Evolutionary conservation across 2,888 invertebrate species (phyloP).

Genomic region (Nysson spinosus): DNA sequence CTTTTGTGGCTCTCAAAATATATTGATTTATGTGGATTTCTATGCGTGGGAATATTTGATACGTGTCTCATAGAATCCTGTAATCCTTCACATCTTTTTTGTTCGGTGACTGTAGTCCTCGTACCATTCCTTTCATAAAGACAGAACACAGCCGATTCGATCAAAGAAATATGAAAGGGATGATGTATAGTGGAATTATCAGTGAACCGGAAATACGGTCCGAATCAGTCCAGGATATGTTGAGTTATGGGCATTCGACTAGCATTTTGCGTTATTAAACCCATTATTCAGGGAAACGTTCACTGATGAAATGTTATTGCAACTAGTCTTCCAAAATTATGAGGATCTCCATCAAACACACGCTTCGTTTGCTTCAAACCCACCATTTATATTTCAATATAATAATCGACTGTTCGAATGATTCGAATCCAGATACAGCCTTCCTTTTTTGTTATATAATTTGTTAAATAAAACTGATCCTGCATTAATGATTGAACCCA

Average conservation of each 20-base stretch:
- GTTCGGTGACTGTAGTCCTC: neutral
- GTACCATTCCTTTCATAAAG: constrained; percentile 5
- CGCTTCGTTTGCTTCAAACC: too few relatives aligned
- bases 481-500: too few relatives aligned
- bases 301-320: constrained; percentile 20
- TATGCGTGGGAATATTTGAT: neutral
- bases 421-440: too few relatives aligned
- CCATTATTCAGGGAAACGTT: constrained; percentile 47
- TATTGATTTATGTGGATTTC: too few relatives aligned
- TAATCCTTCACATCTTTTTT: too few relatives aligned
- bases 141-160: constrained; percentile 6
- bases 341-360: constrained; percentile 8
- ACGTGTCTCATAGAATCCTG: neutral
- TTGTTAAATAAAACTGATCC: too few relatives aligned
- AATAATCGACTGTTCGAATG: too few relatives aligned
- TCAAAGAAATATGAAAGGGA: constrained; percentile 21
- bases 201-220: constrained; percentile 29
- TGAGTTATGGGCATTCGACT: constrained; percentile 44
- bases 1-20: too few relatives aligned
- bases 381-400: too few relatives aligned
- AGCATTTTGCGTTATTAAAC: constrained; percentile 44
- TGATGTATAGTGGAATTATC: constrained; percentile 42
- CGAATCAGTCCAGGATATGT: constrained; percentile 31
- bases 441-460: too few relatives aligned
- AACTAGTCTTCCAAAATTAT: constrained; percentile 34